These are phyloP conservation scores for Camponotus fellah DNA, from an alignment of 2,888 invertebrate species.

Conservation along the genomic window DNA sequence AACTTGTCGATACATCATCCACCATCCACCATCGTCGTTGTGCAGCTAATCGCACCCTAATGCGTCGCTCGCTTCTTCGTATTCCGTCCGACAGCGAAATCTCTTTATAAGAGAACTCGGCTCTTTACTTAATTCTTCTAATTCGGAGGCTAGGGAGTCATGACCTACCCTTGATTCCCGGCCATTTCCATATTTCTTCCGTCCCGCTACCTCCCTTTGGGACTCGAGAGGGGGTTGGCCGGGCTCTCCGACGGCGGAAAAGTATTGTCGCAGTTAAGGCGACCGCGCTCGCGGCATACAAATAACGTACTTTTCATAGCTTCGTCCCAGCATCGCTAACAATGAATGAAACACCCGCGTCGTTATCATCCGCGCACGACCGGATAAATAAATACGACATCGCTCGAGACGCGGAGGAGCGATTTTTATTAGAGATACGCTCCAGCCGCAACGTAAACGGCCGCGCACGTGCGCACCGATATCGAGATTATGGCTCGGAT, in stretches of 20 bases:
- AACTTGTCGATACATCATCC: background rate
- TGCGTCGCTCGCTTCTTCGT: conserved; percentile 5
- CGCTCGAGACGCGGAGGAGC: background rate
- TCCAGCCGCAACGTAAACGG: conserved; percentile 27
- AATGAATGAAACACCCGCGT: conserved; percentile 44
- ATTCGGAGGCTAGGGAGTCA: conserved; percentile 40
- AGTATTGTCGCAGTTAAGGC: conserved; percentile 51
- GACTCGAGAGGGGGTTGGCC: background rate
- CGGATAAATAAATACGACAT: conserved; percentile 50
- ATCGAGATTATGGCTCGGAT: conserved; percentile 48
- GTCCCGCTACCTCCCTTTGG: conserved; percentile 35
- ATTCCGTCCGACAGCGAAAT: conserved; percentile 25
- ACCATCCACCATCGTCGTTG: background rate
- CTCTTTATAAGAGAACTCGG: conserved; percentile 43
- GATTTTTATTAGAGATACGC: conserved; percentile 50
- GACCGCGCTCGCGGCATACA: conserved; percentile 40
- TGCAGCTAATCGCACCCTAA: conserved; percentile 1
- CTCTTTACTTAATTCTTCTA: conserved; percentile 49
- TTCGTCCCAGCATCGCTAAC: conserved; percentile 37
- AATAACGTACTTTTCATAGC: conserved; percentile 53
- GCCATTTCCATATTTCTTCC: conserved; percentile 48
- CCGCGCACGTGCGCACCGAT: conserved; percentile 36
- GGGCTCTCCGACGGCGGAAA: conserved; percentile 24
- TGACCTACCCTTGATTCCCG: conserved; percentile 49
- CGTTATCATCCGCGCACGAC: conserved; percentile 45